Evolutionary conservation across 2,113 vertebrate genomes (phyloP).

Genomic region (Campylomormyrus numenius): DNA sequence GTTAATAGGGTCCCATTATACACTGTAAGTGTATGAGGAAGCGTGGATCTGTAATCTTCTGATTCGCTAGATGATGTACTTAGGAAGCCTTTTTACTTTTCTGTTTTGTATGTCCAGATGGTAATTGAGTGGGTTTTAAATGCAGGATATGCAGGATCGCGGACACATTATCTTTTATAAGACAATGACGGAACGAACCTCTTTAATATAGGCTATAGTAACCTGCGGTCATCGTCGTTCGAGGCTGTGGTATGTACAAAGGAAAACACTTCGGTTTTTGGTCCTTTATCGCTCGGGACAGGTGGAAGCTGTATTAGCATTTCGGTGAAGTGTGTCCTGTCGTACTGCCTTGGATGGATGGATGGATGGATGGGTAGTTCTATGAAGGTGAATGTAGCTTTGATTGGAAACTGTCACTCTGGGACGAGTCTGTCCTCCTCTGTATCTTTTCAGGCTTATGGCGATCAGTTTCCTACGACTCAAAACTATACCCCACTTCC

Average conservation of each 20-base stretch:
- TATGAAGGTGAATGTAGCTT: neutral
- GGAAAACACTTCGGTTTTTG: neutral
- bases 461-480: neutral
- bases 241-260: neutral
- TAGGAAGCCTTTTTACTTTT: neutral
- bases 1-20: neutral
- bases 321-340: neutral
- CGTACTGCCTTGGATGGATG: neutral
- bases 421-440: neutral
- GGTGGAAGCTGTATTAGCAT: neutral
- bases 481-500: neutral
- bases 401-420: neutral
- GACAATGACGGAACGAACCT: neutral
- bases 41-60: neutral
- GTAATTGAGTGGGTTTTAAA: neutral
- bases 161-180: neutral
- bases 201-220: neutral
- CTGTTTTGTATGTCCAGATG: neutral
- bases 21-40: neutral
- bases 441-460: neutral
- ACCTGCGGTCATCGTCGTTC: neutral
- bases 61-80: neutral
- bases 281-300: neutral
- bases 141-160: neutral
- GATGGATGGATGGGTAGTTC: neutral